Conservation (phyloP, 1,140 invertebrate genomes). For the Drosophila tsacasi region DNA sequence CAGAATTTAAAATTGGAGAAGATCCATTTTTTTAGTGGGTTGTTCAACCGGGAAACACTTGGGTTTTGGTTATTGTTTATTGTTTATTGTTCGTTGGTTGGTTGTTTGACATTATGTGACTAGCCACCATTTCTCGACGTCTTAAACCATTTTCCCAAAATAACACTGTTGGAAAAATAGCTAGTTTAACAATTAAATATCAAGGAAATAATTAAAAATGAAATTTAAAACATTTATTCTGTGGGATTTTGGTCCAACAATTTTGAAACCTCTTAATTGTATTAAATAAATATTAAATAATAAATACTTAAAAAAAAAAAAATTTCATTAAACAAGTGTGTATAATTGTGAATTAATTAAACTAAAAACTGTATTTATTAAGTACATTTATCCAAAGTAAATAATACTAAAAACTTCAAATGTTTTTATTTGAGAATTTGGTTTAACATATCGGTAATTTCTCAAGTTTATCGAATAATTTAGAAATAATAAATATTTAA, state of each 20-base stretch:
- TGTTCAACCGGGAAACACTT: conserved; percentile 41
- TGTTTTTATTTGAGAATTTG: too few relatives aligned
- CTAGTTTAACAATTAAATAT: not conserved
- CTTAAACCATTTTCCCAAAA: conserved; percentile 1
- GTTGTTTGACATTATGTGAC: conserved; percentile 27
- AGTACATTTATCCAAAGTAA: not conserved
- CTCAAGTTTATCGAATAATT: too few relatives aligned
- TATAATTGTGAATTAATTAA: not conserved
- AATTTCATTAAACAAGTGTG: too few relatives aligned
- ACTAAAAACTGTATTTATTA: not conserved
- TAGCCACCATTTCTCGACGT: not conserved
- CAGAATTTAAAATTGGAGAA: conserved; percentile 24
- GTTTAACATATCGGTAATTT: too few relatives aligned
- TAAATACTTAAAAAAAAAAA: not conserved
- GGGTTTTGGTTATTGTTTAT: conserved; percentile 1
- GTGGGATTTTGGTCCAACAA: not conserved
- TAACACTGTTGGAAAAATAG: not conserved
- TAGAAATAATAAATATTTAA: too few relatives aligned
- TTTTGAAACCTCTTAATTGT: not conserved
- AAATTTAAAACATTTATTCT: not conserved
- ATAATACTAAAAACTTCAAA: not conserved
- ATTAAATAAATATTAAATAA: not conserved
- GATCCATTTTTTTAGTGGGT: conserved; percentile 5
- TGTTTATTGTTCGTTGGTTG: conserved; percentile 20
- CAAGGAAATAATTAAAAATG: not conserved